phyloP scores from a whole-genome alignment of 2,113 vertebrate genomes.

The Atrichornis clamosus region DNA sequence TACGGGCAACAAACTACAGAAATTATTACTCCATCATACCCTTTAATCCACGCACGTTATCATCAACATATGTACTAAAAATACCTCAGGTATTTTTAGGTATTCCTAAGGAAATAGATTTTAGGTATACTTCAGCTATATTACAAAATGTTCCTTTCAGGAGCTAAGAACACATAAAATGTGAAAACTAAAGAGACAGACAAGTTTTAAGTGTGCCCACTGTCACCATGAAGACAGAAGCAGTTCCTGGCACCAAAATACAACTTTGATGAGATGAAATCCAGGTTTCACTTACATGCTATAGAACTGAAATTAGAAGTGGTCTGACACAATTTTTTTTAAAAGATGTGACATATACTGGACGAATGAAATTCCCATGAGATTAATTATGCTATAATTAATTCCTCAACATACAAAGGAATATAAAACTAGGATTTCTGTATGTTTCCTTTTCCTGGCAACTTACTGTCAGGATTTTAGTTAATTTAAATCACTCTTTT shows the following conservation, averaged over 20 bases:
- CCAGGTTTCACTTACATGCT: background rate
- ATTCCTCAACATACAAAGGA: background rate
- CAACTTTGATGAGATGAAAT: background rate
- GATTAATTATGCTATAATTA: background rate
- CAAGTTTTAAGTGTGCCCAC: background rate
- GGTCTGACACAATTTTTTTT: background rate
- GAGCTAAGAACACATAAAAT: background rate
- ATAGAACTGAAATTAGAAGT: background rate
- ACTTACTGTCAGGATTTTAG: background rate
- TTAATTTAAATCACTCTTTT: background rate
- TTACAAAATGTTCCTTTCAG: background rate
- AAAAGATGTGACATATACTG: rapidly evolving
- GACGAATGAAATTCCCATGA: background rate
- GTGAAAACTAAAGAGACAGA: background rate
- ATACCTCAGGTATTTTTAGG: background rate
- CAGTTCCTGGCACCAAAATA: background rate
- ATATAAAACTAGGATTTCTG: background rate
- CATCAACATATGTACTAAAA: background rate
- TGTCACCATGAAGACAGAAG: background rate
- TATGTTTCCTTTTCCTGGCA: background rate
- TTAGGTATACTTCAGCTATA: background rate
- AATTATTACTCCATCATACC: background rate
- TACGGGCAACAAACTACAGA: background rate
- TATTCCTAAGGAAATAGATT: background rate
- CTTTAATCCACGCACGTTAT: background rate